Base-by-base conservation (phyloP, 2,888 invertebrate genomes). In the Pseudolycoriella hygida region DNA sequence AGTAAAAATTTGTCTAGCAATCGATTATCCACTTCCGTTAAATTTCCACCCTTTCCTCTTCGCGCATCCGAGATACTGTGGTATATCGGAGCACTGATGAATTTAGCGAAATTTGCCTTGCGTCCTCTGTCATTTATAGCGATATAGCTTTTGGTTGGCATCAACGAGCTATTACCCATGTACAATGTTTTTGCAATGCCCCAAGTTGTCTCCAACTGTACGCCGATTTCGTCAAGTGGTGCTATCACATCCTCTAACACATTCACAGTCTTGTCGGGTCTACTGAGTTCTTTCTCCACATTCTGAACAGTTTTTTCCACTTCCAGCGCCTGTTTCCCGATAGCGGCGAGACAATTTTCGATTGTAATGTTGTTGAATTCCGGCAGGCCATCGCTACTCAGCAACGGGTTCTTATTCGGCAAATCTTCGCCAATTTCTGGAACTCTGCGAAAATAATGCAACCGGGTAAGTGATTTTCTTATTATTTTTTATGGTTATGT, bases 391-490 rank as follows among this genome's bases (percentile, higher is more conserved):
- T 79, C 74, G 2, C 60, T 49, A 49, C 79, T 74, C 8, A 89
- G 62, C 17, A 90, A 63, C 3, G 79, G 74, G 61, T 84, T 84
- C 54, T 80, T 78, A 44, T 82, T 80, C 10, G 76, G 73, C 14
- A 76, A 69, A 65, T 92, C 89, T 59, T 84, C 85, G 2, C 84
- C 84, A 48, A 85, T 83, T 71, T 85, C 84, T 47, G 84, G 85
- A 50, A 85, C 76, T 50, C 83, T 83, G 62, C 47, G 66, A 25
- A 4, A 8, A 8, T 25, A 25, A 8, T 25, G 8, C 4, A 25
- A 25, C 8, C 5, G n/a, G n/a, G n/a, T n/a, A n/a, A n/a, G n/a
- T n/a, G n/a, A n/a, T n/a, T n/a, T n/a, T n/a, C n/a, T n/a, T n/a
- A n/a, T n/a, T n/a, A n/a, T n/a, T n/a, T n/a, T 25, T 25, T 25